Base-by-base conservation (phyloP, 2,888 invertebrate genomes). In the Dioctria rufipes region DNA sequence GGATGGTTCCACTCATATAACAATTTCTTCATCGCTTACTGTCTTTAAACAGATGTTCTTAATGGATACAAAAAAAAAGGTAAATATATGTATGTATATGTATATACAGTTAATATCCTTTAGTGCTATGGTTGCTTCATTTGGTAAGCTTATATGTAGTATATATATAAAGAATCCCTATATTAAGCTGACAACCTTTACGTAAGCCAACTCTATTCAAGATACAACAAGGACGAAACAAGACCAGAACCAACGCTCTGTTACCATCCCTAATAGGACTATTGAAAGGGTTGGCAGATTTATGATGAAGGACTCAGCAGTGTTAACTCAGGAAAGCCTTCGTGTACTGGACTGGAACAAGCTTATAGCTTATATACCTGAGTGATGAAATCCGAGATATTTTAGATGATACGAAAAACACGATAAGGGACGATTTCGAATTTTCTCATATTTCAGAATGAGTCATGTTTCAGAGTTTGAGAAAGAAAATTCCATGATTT, bases 201-300 rank as follows among this genome's bases (percentile, higher is more conserved):
- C 60, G 43, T 58, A 58, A n/a, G 40, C 58, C 71, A 58, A 42
- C 58, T 11, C 71, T 46, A 43, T 40, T 58, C 51, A 60, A 58
- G 42, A 40, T 5, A 42, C 54, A 60, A 73, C 54, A 54, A 54
- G 54, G 11, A 11, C n/a, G 11, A 11, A 8, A n/a, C 46, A 49
- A 5, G 25, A 6, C 13, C 13, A 25, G 46, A 43, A 11, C 54
- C 11, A 37, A 71, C n/a, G 39, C 51, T 25, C 25, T 51, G 39
- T 11, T 40, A 40, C 73, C 42, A 11, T 58, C 39, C 13, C 39
- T 9, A 73, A 60, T 42, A 42, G 61, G 42, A 4, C 73, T 58
- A 73, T 73, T 73, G 73, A 73, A 73, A 73, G 73, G 73, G 60
- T 73, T 73, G 54, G 58, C 73, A 73, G 73, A 73, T 73, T 73